Base-by-base conservation (phyloP, 2,888 invertebrate species). In the Scrobipalpa atriplicella region DNA sequence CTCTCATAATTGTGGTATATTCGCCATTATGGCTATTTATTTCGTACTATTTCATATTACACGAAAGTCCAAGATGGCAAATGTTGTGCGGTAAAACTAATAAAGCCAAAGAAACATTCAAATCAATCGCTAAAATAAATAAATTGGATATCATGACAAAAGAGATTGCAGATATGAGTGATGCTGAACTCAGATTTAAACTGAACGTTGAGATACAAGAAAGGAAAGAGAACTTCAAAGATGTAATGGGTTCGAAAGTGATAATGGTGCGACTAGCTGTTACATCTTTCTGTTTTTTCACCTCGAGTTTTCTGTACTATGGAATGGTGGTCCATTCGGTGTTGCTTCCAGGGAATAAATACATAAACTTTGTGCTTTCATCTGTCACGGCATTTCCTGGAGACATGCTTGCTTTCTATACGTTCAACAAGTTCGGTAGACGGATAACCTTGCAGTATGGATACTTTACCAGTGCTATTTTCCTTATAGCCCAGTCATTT, bases 1-100 rank as follows among this genome's bases (percentile, higher is more conserved):
- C 76, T 13, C 71, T 90, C 13, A 77, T 90, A 62, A 66, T 87
- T 47, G 75, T 80, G 0, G 80, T 84, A 0, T 87, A 90, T 64
- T 68, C 81, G 0, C 90, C 89, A 3, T 78, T 85, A 74, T 67
- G 84, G 29, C 63, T 89, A 16, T 88, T 87, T 56, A 43, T 84
- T 6, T 64, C 72, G 1, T 89, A 87, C 67, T 70, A 72, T 62
- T 71, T 84, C 5, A 29, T 87, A 16, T 68, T 90, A 43, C 78
- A 73, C 78, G 90, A 90, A 70, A 89, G 90, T 66, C 80, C 83
- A 2, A 76, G 90, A 72, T 90, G 90, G 90, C 86, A 87, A 76
- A 78, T 89, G 74, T 67, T 89, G 8, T 77, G 83, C 54, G 88
- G 87, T 0, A 84, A 78, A 75, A 83, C 80, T 64, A 71, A 76